Evolutionary conservation across 2,113 vertebrate genomes (phyloP), one percentile per base, ranked within the genome.

Genomic region (Rhipidura dahli): DNA sequence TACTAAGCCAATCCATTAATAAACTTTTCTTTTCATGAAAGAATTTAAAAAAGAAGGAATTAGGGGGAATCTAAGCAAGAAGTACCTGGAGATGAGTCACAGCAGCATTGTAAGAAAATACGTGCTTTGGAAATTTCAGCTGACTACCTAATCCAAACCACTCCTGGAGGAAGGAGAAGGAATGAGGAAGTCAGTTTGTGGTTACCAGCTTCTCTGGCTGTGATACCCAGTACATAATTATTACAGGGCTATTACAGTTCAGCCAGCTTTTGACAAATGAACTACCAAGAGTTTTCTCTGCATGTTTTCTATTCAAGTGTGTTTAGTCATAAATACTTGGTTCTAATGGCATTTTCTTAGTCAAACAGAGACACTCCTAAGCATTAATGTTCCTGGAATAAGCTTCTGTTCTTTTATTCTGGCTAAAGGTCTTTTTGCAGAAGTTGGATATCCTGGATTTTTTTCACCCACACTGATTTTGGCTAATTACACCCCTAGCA

Each of bases 131-230:
- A 84, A 92, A 92, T 94, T 57, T 86, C 95, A 50, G 72, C n/a
- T 66, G 94, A 78, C 86, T 87, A 45, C 93, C 63, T 87, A 97
- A 97, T 96, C 93, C 94, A 63, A 94, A 90, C 93, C 94, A 97
- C 97, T 97, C 97, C 96, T 97, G 94, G 84, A 94, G 95, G 96
- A 97, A 92, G 91, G 90, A 60, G 94, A 88, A 97, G 91, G 98
- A 98, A 98, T 98, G 98, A 98, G 98, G 98, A 98, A 98, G 88
- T 95, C 92, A 93, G 90, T 22, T 40, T 44, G 93, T 2, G 94
- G 97, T 97, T 96, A 56, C 40, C 83, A 94, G 65, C 63, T 80
- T 63, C 94, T 83, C 79, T 93, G 73, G 88, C 92, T 80, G 91
- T 18, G 39, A 96, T 94, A 96, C 65, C 88, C 96, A 97, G 95